These are phyloP conservation scores for Tadarida brasiliensis DNA, from an alignment of 2,797 vertebrate genomes.

Conservation along the genomic window DNA sequence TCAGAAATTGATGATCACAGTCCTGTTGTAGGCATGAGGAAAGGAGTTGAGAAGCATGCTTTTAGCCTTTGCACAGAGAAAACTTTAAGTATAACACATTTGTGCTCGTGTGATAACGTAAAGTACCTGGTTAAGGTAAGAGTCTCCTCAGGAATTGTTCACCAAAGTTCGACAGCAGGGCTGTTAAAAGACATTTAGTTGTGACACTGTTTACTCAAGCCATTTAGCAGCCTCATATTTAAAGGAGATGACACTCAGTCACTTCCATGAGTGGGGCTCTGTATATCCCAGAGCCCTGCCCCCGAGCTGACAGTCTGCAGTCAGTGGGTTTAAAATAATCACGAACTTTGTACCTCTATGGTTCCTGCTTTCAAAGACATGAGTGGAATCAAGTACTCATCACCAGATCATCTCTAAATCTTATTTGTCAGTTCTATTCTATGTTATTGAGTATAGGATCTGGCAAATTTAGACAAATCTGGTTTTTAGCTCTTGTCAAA, in stretches of 20 bases:
- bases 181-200: neutral
- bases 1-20: neutral
- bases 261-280: fast-evolving
- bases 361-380: neutral
- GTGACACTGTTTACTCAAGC: neutral
- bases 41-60: neutral
- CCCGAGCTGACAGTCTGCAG: no score
- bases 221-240: no score
- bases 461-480: neutral
- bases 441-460: neutral
- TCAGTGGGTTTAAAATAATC: neutral
- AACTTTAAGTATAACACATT: fast-evolving
- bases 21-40: fast-evolving
- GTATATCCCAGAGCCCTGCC: fast-evolving
- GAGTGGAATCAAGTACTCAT: neutral
- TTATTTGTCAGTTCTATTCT: neutral
- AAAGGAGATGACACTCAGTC: neutral
- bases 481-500: neutral
- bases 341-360: neutral
- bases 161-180: neutral
- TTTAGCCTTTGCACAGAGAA: neutral
- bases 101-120: neutral
- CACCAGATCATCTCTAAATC: neutral
- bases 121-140: fast-evolving
- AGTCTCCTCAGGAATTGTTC: neutral